Conservation (phyloP, 1,140 invertebrate genomes). For the Drosophila sp. region DNA sequence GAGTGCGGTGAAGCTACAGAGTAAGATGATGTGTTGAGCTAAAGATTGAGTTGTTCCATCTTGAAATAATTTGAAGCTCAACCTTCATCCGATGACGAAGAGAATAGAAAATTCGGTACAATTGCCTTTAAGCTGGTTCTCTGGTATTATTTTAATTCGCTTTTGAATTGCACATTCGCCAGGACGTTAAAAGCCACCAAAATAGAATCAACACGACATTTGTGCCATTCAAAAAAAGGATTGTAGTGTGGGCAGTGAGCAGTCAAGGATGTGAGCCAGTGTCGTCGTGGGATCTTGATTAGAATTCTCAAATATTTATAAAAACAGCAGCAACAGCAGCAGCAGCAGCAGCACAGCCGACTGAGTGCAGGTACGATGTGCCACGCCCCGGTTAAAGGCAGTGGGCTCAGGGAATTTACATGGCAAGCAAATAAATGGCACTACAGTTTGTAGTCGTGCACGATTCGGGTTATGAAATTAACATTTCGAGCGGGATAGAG, state of each 20-base stretch:
- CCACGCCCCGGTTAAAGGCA: slow-evolving; percentile 32
- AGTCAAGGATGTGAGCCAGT: slow-evolving; percentile 2
- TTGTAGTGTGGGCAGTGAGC: slow-evolving; percentile 18
- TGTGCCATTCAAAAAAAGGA: slow-evolving; percentile 43
- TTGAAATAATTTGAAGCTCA: too few species aligned
- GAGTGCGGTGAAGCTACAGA: slow-evolving; percentile 43
- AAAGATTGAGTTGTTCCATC: too few species aligned
- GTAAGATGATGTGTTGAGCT: slow-evolving; percentile 19
- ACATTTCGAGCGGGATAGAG: slow-evolving; percentile 51
- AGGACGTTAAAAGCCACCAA: slow-evolving; percentile 77
- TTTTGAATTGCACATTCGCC: slow-evolving; percentile 71
- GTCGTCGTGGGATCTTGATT: slow-evolving; percentile 72
- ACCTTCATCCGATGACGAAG: neutral
- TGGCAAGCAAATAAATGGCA: slow-evolving; percentile 79
- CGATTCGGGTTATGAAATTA: slow-evolving; percentile 80
- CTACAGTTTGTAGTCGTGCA: slow-evolving; percentile 70
- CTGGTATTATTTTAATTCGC: slow-evolving; percentile 58
- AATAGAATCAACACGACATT: slow-evolving; percentile 81
- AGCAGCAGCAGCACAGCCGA: slow-evolving; percentile 10
- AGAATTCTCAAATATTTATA: slow-evolving; percentile 82
- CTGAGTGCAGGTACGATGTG: slow-evolving; percentile 29
- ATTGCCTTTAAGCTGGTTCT: neutral
- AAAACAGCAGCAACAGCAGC: slow-evolving; percentile 38
- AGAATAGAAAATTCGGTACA: neutral
- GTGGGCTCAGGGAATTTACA: slow-evolving; percentile 72